Base-by-base conservation (phyloP, 1,140 invertebrate species). In the Saxidomus purpurata region DNA sequence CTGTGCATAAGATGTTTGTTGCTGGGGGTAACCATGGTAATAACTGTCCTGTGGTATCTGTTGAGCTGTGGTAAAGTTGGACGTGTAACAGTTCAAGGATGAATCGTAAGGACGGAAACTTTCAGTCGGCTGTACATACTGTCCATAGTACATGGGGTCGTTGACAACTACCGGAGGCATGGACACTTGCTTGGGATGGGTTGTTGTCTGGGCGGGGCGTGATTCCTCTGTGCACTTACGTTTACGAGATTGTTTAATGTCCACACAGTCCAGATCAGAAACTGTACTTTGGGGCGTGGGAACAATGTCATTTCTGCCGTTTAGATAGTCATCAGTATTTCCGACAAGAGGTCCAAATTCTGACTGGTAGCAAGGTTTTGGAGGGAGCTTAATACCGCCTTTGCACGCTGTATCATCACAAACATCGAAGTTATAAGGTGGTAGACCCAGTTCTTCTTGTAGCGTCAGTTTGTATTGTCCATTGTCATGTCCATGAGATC, bases 361-460 rank as follows among this genome's bases (percentile, higher is more conserved):
- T 25, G 19, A 4, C 19, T 34, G n/a, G 31, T 28, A 49, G 34
- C 59, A 71, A 1, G 82, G 61, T 38, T 67, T 84, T n/a, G 59
- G n/a, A 19, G 82, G 82, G 22, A 84, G 43, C 34, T 52, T 9
- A n/a, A 84, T 71, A 17, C 28, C 31, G n/a, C 17, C 43, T 11
- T 59, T 55, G 6, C 15, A 2, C 34, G 1, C 8, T 22, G 22
- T 13, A 2, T n/a, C 15, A 28, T 43, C n/a, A 9, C 19, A 3
- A 22, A 22, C 22, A n/a, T 55, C 9, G 13, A 15, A 19, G 8
- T 13, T 15, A 11, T 31, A 52, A 6, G 67, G 43, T 28, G 82
- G 82, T 1, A 71, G 36, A 19, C 67, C 82, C 13, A 84, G 82
- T 52, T 84, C 59, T 28, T 84, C 82, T n/a, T 49, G 47, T 0